Conservation (phyloP, 2,113 vertebrate species). For the Danionella cerebrum region DNA sequence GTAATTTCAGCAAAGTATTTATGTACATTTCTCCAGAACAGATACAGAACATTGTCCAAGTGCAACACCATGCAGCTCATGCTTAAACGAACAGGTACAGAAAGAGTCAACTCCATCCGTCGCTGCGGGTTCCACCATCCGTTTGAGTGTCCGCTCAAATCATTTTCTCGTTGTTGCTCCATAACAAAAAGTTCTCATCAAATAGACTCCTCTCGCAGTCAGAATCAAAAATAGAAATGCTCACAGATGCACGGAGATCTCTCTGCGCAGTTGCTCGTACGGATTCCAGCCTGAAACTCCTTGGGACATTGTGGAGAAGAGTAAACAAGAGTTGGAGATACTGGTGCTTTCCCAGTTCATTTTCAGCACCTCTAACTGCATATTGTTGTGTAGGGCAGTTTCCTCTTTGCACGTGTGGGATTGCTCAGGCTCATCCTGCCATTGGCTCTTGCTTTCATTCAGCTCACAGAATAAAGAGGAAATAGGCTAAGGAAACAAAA, state of each 20-base stretch:
- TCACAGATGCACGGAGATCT: neutral
- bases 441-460: slow-evolving; percentile 33
- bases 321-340: slow-evolving; percentile 48
- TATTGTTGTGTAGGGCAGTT: slow-evolving; percentile 89
- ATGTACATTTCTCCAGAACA: slow-evolving; percentile 66
- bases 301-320: slow-evolving; percentile 24
- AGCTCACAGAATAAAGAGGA: slow-evolving; percentile 28
- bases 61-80: slow-evolving; percentile 80
- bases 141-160: too few relatives aligned
- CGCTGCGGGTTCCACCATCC: slow-evolving; percentile 33
- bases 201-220: neutral
- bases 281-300: slow-evolving; percentile 19
- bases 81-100: slow-evolving; percentile 69
- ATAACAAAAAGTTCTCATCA: slow-evolving; percentile 31
- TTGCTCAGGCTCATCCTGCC: slow-evolving; percentile 76
- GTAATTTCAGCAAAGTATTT: slow-evolving; percentile 70
- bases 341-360: slow-evolving; percentile 76
- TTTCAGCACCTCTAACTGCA: slow-evolving; percentile 86
- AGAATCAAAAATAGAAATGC: slow-evolving; percentile 7
- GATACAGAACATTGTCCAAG: slow-evolving; percentile 57
- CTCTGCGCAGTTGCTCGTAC: neutral
- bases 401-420: slow-evolving; percentile 79
- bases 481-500: slow-evolving; percentile 1
- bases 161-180: neutral
- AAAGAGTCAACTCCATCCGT: slow-evolving; percentile 67